A percentile compares a stretch with the other conserved stretches of the same genome.
Evolutionary conservation across 2,113 vertebrate species (phyloP).

Genomic region (Martes martes): DNA sequence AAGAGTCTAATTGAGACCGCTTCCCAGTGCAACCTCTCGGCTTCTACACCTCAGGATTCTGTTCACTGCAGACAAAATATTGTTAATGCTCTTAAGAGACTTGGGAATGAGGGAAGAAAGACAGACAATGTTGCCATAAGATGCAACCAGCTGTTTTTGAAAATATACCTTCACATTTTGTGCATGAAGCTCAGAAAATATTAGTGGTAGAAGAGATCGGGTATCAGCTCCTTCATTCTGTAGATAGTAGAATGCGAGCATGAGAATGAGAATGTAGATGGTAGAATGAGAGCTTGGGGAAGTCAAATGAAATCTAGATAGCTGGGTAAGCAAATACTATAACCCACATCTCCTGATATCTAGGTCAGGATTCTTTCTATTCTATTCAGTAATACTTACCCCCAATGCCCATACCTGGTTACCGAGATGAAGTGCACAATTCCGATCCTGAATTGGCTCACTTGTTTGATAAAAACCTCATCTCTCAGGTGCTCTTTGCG

Average conservation of each 20-base stretch:
- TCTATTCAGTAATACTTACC: not conserved
- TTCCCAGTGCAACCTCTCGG: not conserved
- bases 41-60: not conserved
- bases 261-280: not conserved
- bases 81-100: not conserved
- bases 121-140: not conserved
- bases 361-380: not conserved
- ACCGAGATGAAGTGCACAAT: not conserved
- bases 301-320: not conserved
- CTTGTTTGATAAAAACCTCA: slow-evolving; percentile 14
- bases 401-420: not conserved
- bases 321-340: not conserved
- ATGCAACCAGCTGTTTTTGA: not conserved
- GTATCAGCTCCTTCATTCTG: not conserved
- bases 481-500: not conserved
- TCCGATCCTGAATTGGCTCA: slow-evolving; percentile 20
- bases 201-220: not conserved
- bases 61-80: not conserved
- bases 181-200: not conserved
- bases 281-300: not conserved
- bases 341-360: not conserved
- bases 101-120: not conserved
- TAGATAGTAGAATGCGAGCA: not conserved
- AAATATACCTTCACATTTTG: not conserved
- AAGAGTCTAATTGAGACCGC: not conserved